Percentiles rank a stretch among this genome's conserved stretches.
phyloP scores from a whole-genome alignment of 2,113 vertebrate species.

The Caretta caretta region DNA sequence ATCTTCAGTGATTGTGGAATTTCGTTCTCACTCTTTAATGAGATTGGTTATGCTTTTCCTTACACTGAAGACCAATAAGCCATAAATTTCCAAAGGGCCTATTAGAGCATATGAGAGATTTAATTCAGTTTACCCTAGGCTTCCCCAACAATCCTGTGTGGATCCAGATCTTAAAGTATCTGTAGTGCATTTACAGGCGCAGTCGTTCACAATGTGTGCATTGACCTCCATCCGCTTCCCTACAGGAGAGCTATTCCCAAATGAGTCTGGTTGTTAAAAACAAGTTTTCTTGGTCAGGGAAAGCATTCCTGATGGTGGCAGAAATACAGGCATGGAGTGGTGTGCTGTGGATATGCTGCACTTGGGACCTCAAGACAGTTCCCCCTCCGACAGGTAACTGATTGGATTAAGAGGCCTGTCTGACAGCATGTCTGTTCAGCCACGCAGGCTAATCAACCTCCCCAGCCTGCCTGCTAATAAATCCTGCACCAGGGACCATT shows the following conservation, averaged over 20 bases:
- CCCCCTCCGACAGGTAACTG: constrained; percentile 83
- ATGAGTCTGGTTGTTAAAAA: not conserved
- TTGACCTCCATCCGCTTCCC: not conserved
- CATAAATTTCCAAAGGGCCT: not conserved
- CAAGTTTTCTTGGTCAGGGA: constrained; percentile 1
- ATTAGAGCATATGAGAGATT: not conserved
- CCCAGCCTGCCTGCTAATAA: constrained; percentile 87
- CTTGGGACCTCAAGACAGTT: constrained; percentile 41
- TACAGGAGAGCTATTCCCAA: not conserved
- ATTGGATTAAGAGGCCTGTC: constrained; percentile 83
- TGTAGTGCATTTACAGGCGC: fast-evolving
- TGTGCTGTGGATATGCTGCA: constrained; percentile 12
- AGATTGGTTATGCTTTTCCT: no score
- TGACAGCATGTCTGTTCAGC: constrained; percentile 86
- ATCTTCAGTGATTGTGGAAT: fast-evolving
- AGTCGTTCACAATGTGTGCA: fast-evolving
- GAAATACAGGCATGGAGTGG: not conserved
- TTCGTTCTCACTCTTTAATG: not conserved
- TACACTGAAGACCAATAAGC: not conserved
- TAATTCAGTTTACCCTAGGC: fast-evolving
- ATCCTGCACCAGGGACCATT: constrained; percentile 82
- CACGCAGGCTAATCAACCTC: constrained; percentile 83
- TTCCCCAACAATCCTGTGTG: fast-evolving
- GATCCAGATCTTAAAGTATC: fast-evolving
- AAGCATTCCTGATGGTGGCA: not conserved